phyloP scores from a whole-genome alignment of 1,140 invertebrate genomes.

The Zaprionus gabonicus region DNA sequence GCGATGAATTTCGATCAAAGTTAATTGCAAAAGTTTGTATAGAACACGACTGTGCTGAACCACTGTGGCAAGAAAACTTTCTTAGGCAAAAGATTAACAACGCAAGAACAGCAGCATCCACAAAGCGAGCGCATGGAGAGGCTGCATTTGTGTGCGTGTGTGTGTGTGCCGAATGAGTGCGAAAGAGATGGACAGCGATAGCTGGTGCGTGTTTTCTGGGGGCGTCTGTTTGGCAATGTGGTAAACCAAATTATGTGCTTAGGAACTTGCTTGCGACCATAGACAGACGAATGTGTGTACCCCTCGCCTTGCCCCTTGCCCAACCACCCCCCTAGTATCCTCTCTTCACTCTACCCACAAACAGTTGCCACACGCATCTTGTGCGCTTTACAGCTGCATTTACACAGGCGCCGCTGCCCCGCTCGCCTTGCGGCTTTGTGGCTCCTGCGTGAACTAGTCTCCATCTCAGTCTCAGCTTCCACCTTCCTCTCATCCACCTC shows the following conservation, averaged over 20 bases:
- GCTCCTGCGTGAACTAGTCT: conserved; percentile 7
- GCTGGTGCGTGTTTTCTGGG: conserved; percentile 55
- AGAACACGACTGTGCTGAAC: neutral
- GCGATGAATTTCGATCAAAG: neutral
- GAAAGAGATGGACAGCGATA: conserved; percentile 1
- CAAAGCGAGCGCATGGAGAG: conserved; percentile 23
- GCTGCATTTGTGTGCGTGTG: neutral
- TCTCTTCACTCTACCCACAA: conserved; percentile 4
- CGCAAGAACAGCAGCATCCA: conserved; percentile 22
- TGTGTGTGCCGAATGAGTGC: neutral
- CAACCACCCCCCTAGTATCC: neutral
- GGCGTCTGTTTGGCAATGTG: conserved; percentile 65
- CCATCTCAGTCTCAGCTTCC: neutral
- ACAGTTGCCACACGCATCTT: conserved; percentile 6
- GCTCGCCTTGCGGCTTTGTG: conserved; percentile 29
- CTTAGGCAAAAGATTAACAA: conserved; percentile 66
- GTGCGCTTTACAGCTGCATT: conserved; percentile 61
- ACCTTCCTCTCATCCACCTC: neutral
- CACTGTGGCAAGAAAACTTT: conserved; percentile 62
- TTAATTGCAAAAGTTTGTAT: neutral
- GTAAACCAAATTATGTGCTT: conserved; percentile 75
- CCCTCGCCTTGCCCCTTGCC: neutral
- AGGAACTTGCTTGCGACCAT: conserved; percentile 57
- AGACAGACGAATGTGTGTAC: conserved; percentile 20
- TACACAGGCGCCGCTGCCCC: conserved; percentile 36